Evolutionary conservation across 2,888 invertebrate genomes (phyloP).

Genomic region (Cheilosia vernalis): DNA sequence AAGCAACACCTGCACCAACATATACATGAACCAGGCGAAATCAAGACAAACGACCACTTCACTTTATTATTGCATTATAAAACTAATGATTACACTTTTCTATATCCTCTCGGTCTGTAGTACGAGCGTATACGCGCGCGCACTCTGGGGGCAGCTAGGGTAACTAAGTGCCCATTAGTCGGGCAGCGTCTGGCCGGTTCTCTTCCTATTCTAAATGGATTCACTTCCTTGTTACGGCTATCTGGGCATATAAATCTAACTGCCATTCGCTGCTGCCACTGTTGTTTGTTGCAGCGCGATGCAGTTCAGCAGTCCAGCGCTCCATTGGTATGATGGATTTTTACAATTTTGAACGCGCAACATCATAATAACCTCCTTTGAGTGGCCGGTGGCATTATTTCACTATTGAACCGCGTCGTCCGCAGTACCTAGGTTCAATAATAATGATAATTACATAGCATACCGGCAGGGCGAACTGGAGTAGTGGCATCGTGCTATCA

Average conservation of each 20-base stretch:
- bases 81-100: constrained; percentile 73
- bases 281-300: constrained; percentile 29
- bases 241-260: constrained; percentile 66
- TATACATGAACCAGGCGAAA: constrained; percentile 50
- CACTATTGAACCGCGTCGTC: constrained; percentile 71
- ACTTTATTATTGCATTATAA: constrained; percentile 73
- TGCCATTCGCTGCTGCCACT: constrained; percentile 70
- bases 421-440: constrained; percentile 48
- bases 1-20: constrained; percentile 60
- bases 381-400: constrained; percentile 73
- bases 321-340: constrained; percentile 61
- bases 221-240: constrained; percentile 72
- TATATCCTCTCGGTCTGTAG: constrained; percentile 1
- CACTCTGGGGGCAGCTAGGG: constrained; percentile 58
- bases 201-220: constrained; percentile 74
- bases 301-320: not conserved
- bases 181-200: constrained; percentile 37
- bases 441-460: constrained; percentile 71
- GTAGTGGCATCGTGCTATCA: constrained; percentile 19
- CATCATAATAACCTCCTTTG: constrained; percentile 75
- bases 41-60: constrained; percentile 75
- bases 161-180: constrained; percentile 73
- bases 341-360: constrained; percentile 71
- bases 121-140: not conserved
- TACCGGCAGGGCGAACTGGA: constrained; percentile 51